Evolutionary conservation across 2,888 invertebrate genomes (phyloP).

Genomic region (Antitype chi): DNA sequence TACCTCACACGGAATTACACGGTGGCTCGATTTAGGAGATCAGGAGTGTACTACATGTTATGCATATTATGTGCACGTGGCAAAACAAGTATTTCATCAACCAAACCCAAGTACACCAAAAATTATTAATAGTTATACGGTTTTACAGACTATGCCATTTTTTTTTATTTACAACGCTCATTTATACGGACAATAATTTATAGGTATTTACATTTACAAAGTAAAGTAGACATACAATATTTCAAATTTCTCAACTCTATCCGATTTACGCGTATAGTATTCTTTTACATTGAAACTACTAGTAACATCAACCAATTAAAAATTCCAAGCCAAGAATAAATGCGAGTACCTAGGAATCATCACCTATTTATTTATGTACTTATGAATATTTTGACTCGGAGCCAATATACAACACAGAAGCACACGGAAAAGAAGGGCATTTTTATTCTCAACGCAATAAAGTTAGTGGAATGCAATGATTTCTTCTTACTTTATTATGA

Average conservation of each 20-base stretch:
- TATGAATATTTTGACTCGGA: slow-evolving; percentile 42
- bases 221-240: slow-evolving; percentile 23
- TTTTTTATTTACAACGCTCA: slow-evolving; percentile 47
- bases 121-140: slow-evolving; percentile 12
- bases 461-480: slow-evolving; percentile 59
- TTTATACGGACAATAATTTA: slow-evolving; percentile 43
- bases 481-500: slow-evolving; percentile 21
- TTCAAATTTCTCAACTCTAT: slow-evolving; percentile 16
- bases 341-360: slow-evolving; percentile 48
- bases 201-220: slow-evolving; percentile 43
- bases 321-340: slow-evolving; percentile 33
- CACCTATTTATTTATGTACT: slow-evolving; percentile 32
- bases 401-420: slow-evolving; percentile 22
- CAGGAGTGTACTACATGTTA: neutral
- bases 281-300: slow-evolving; percentile 18
- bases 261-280: slow-evolving; percentile 18
- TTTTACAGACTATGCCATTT: slow-evolving; percentile 19
- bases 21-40: neutral
- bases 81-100: slow-evolving; percentile 17
- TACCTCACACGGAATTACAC: neutral
- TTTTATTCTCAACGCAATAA: slow-evolving; percentile 41
- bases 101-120: slow-evolving; percentile 14
- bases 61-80: slow-evolving; percentile 3
- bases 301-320: slow-evolving; percentile 14
- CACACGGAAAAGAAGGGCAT: slow-evolving; percentile 14